Base-by-base conservation (phyloP, 2,888 invertebrate species). In the Diarsia rubi region DNA sequence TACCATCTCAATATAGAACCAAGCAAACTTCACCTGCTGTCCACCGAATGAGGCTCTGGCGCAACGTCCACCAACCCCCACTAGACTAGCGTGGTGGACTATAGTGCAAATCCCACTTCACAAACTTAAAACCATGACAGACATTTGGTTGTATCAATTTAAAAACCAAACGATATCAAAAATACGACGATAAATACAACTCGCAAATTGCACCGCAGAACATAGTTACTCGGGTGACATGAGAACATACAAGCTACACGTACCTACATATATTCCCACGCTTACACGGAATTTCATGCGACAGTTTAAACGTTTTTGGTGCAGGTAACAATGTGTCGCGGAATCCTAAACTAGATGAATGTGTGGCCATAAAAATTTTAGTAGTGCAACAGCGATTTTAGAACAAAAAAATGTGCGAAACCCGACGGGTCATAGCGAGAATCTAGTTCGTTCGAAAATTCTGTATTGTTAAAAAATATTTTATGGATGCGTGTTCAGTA, bases 231-330 rank as follows among this genome's bases (percentile, higher is more conserved):
- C 59, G 69, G 47, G 57, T 69, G 44, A 68, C 73, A 73, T 63
- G 64, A 79, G 27, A 31, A 57, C 57, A 0, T 24, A 27, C 44
- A 14, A 14, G 27, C 16, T 57, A 57, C 52, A n/a, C n/a, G 9
- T 49, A 45, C n/a, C 62, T 9, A 74, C 59, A 63, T 78, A 75
- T 73, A 76, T 81, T 69, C 19, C 65, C 14, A n/a, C 67, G 54
- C 57, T 76, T 64, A 57, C 59, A 75, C 66, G 47, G 79, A 78
- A 77, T 77, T 79, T 57, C 49, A n/a, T 68, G 77, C 63, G 86
- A 84, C 82, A 78, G 54, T 84, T 83, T 75, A 79, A 85, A 71
- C 73, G 73, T 78, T 85, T 85, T 83, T 79, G 79, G 81, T 57
- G 65, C 78, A 83, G 83, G 83, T 74, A 81, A 87, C 78, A 78